These are phyloP conservation scores for Brachystomella parvula DNA, from an alignment of 1,140 invertebrate species.

Conservation along the genomic window DNA sequence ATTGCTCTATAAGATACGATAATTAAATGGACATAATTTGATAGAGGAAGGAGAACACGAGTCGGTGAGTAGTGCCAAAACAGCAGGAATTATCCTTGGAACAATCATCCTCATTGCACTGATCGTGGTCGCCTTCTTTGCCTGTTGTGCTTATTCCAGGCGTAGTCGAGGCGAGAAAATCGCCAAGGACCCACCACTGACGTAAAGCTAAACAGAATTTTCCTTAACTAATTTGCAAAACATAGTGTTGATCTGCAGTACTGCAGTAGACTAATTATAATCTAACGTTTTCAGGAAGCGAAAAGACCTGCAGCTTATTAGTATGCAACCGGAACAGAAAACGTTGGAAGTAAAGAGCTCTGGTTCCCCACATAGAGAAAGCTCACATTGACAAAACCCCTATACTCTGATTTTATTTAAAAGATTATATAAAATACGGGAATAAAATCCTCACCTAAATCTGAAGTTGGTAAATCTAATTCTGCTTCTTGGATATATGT, in stretches of 20 bases:
- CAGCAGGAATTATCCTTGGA: constrained; percentile 34
- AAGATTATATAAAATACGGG: background rate
- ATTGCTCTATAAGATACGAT: too few relatives aligned
- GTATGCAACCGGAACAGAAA: too few relatives aligned
- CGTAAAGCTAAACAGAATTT: background rate
- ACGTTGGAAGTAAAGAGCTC: background rate
- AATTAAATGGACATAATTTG: constrained; percentile 4
- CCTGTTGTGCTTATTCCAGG: background rate
- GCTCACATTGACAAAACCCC: background rate
- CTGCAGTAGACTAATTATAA: too few relatives aligned
- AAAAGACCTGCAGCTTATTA: background rate
- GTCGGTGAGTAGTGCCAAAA: constrained; percentile 26
- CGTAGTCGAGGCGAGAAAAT: constrained; percentile 10
- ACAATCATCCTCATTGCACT: constrained; percentile 30
- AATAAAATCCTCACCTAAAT: background rate
- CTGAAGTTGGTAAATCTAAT: background rate
- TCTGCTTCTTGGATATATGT: background rate
- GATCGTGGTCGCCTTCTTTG: constrained; percentile 25
- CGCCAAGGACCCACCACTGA: background rate
- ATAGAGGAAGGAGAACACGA: constrained; percentile 37
- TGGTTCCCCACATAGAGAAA: background rate
- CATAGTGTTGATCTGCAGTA: background rate
- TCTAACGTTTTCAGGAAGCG: background rate
- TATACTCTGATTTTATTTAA: too few relatives aligned
- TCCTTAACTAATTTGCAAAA: background rate